Conservation (phyloP, 2,888 invertebrate genomes). For the Venusia cambrica region DNA sequence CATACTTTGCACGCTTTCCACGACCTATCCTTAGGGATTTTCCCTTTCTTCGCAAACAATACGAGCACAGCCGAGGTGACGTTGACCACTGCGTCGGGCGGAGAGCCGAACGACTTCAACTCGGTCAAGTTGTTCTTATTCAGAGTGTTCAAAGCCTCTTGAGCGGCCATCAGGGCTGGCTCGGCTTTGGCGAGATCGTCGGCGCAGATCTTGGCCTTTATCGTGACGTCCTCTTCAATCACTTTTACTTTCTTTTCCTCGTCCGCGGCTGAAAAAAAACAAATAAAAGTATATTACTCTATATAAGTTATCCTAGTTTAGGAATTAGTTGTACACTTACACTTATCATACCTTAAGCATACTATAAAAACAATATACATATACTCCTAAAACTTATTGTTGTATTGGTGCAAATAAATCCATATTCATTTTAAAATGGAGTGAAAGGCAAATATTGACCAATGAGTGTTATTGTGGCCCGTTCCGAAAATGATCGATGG, state of each 20-base stretch:
- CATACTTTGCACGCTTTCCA: constrained; percentile 93
- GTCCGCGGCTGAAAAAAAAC: constrained; percentile 80
- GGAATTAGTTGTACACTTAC: too few relatives aligned
- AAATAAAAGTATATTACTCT: background rate
- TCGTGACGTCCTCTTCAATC: constrained; percentile 93
- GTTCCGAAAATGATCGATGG: too few relatives aligned
- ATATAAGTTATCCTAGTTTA: constrained; percentile 5
- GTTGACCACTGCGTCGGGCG: constrained; percentile 92
- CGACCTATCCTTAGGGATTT: constrained; percentile 93
- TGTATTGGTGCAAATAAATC: too few relatives aligned
- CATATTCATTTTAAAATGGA: too few relatives aligned
- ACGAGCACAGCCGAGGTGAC: constrained; percentile 94
- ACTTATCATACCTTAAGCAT: too few relatives aligned
- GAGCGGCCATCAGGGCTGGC: constrained; percentile 93
- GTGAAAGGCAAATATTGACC: too few relatives aligned
- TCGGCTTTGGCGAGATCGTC: constrained; percentile 95
- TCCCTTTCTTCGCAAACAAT: constrained; percentile 90
- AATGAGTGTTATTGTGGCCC: too few relatives aligned
- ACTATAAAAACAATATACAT: too few relatives aligned
- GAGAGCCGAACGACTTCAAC: constrained; percentile 95
- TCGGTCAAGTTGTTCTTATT: constrained; percentile 97
- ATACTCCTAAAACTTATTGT: too few relatives aligned
- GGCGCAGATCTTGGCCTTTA: constrained; percentile 92
- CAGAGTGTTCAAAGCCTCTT: constrained; percentile 93
- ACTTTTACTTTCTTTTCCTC: constrained; percentile 95